A percentile compares a stretch with the other conserved stretches of the same genome.
Evolutionary conservation across 1,140 invertebrate genomes (phyloP).

Genomic region (Diploscapter pachys): DNA sequence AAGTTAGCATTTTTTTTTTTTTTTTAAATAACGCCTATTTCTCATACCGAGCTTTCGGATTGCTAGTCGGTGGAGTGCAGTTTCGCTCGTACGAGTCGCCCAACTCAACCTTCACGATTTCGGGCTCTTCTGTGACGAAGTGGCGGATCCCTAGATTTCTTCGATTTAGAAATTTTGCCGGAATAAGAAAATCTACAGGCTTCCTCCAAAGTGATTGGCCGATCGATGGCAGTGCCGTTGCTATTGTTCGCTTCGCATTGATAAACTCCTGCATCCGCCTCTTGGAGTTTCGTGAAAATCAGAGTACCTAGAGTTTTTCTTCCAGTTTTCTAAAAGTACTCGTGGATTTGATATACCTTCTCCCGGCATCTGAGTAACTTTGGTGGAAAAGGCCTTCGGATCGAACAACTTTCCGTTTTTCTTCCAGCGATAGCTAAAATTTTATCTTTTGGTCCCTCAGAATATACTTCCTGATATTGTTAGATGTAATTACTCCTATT

Average conservation of each 20-base stretch:
- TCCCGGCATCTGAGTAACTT: slow-evolving; percentile 79
- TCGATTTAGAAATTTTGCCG: not conserved
- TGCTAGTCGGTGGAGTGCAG: slow-evolving; percentile 49
- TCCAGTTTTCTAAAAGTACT: slow-evolving; percentile 67
- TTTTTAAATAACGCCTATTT: not conserved
- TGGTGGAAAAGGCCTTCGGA: slow-evolving; percentile 81
- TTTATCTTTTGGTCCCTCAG: not conserved
- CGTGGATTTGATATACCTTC: slow-evolving; percentile 9
- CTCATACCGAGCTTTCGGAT: slow-evolving; percentile 40
- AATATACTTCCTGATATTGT: slow-evolving; percentile 30
- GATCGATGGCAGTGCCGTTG: slow-evolving; percentile 86
- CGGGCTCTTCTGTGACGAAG: slow-evolving; percentile 44
- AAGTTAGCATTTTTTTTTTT: slow-evolving; percentile 2
- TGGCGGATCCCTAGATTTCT: slow-evolving; percentile 44
- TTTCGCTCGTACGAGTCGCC: slow-evolving; percentile 53
- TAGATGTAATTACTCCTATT: not conserved
- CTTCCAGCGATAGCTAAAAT: slow-evolving; percentile 81
- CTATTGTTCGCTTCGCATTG: slow-evolving; percentile 94
- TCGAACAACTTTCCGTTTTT: slow-evolving; percentile 89
- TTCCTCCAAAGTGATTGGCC: slow-evolving; percentile 88
- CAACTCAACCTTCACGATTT: slow-evolving; percentile 52
- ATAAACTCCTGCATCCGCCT: slow-evolving; percentile 72
- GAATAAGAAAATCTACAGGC: slow-evolving; percentile 63
- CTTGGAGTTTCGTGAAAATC: slow-evolving; percentile 61
- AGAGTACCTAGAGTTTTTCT: slow-evolving; percentile 75